Evolutionary conservation across 2,113 vertebrate species (phyloP), one percentile per base, ranked within the genome.

Genomic region (Xiphorhynchus elegans): DNA sequence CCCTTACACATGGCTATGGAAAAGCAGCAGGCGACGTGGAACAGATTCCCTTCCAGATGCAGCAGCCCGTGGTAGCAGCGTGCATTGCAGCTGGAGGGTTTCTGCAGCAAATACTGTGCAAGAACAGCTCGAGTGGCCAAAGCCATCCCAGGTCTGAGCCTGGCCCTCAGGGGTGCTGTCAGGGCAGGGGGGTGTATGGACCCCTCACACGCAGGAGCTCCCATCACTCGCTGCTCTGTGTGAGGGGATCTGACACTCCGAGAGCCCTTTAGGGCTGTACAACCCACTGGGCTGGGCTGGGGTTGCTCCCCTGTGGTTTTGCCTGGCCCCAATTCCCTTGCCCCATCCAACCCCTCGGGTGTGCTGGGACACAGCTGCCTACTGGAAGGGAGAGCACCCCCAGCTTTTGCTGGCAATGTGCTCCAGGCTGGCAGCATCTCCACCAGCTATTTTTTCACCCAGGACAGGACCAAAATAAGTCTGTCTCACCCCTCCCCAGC

Each of bases 151-250:
- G 16, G 37, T 8, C 68, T 62, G n/a, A 87, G 60, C 60, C 56
- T 0, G 1, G 53, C 67, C 67, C 87, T 35, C 47, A 4, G 88
- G 3, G 35, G 10, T 46, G 58, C 56, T 75, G 13, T 9, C 49
- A 44, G 58, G 59, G 52, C 72, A 52, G 35, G 40, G 53, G 31
- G 33, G 24, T 46, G 66, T 60, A 88, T 46, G 12, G 31, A 40
- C 21, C 33, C 85, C n/a, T 46, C 0, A 0, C 64, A 69, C 0
- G 0, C 40, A 67, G 0, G 2, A 29, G 56, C 17, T 37, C 50
- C 33, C 52, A 7, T 35, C 0, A 0, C 28, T 84, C 1, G 0
- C 60, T 68, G 68, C 7, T 72, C 58, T 55, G 25, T 13, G 39
- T 1, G 1, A 58, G 76, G 79, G 20, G 37, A 20, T 67, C 46